These are phyloP conservation scores for Sebastes goodei DNA, from an alignment of 2,797 vertebrate species.

Conservation along the genomic window DNA sequence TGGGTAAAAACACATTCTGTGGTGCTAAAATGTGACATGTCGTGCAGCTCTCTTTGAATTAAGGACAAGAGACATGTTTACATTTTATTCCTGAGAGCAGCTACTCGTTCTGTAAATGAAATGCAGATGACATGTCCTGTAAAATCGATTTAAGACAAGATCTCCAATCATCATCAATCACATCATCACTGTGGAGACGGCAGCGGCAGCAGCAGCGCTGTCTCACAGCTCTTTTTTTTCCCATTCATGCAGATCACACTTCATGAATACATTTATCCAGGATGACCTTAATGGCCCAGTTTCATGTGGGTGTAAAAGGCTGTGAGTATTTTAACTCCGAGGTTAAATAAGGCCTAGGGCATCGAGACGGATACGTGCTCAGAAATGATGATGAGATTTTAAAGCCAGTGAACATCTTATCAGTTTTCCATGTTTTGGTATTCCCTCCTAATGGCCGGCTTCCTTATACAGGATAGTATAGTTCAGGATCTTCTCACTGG, in stretches of 20 bases:
- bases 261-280: constrained; percentile 76
- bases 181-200: constrained; percentile 50
- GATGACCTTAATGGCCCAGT: constrained; percentile 72
- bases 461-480: constrained; percentile 56
- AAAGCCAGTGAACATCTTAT: constrained; percentile 51
- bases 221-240: constrained; percentile 45
- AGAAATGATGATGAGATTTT: constrained; percentile 53
- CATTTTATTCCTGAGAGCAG: constrained; percentile 41
- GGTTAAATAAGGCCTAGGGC: constrained; percentile 75
- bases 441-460: constrained; percentile 63
- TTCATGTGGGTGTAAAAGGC: constrained; percentile 66
- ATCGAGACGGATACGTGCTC: constrained; percentile 48
- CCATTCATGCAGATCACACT: constrained; percentile 69
- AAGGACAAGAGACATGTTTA: constrained; percentile 56
- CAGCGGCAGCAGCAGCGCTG: constrained; percentile 16
- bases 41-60: constrained; percentile 23
- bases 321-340: constrained; percentile 67
- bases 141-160: constrained; percentile 72
- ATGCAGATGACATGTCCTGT: constrained; percentile 67
- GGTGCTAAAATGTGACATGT: constrained; percentile 21
- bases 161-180: constrained; percentile 73
- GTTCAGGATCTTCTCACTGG: constrained; percentile 43
- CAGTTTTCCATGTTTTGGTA: constrained; percentile 65
- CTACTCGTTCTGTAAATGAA: constrained; percentile 57
- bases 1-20: neutral